Percentiles rank a stretch among this genome's conserved stretches.
phyloP scores from a whole-genome alignment of 1,140 invertebrate genomes.

The Copidosoma floridanum region DNA sequence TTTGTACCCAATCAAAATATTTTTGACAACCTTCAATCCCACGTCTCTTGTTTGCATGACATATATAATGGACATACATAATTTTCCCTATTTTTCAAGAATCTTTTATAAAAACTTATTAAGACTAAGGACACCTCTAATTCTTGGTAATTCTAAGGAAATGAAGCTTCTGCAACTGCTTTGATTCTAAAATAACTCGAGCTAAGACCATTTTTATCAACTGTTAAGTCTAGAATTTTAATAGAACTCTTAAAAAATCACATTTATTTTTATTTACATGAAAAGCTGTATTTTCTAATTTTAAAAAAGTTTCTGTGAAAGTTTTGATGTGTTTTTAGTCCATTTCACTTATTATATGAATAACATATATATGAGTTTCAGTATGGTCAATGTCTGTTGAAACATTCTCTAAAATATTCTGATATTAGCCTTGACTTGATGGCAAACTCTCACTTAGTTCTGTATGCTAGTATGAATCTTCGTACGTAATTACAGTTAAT shows the following conservation, averaged over 20 bases:
- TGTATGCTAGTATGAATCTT: slow-evolving; percentile 16
- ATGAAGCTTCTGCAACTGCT: slow-evolving; percentile 30
- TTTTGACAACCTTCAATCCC: slow-evolving; percentile 31
- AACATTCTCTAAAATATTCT: slow-evolving; percentile 25
- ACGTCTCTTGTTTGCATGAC: slow-evolving; percentile 6
- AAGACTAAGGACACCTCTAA: slow-evolving; percentile 40
- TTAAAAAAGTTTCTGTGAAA: slow-evolving; percentile 20
- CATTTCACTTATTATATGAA: slow-evolving; percentile 33
- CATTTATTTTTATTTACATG: neutral
- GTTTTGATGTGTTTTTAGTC: slow-evolving; percentile 34
- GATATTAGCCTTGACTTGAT: slow-evolving; percentile 12
- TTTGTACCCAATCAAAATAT: slow-evolving; percentile 30
- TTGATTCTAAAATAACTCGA: slow-evolving; percentile 19
- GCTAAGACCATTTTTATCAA: neutral
- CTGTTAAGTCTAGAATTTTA: slow-evolving; percentile 29
- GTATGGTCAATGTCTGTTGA: slow-evolving; percentile 35
- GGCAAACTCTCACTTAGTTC: slow-evolving; percentile 14
- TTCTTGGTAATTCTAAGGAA: slow-evolving; percentile 33
- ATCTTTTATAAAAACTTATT: slow-evolving; percentile 35
- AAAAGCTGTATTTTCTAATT: neutral
- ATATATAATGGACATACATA: slow-evolving; percentile 26
- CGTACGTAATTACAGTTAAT: slow-evolving; percentile 38
- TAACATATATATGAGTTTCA: slow-evolving; percentile 36
- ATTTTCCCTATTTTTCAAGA: slow-evolving; percentile 26
- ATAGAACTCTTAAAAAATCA: slow-evolving; percentile 34